Conservation (phyloP, 2,797 vertebrate species). For the Lepilemur septentrionalis region DNA sequence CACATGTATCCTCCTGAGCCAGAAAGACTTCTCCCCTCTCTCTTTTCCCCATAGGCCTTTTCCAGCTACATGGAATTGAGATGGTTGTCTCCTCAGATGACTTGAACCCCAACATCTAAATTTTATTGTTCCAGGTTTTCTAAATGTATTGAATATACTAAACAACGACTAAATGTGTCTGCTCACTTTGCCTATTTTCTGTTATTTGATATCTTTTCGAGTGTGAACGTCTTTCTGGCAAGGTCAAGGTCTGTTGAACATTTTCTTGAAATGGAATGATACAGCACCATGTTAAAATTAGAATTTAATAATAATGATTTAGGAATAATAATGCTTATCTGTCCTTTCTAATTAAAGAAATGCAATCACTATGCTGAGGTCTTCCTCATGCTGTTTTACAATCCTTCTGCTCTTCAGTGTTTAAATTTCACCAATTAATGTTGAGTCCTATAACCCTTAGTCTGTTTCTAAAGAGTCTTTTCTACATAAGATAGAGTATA, state of each 20-base stretch:
- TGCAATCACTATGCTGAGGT: neutral
- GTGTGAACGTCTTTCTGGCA: neutral
- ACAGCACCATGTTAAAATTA: neutral
- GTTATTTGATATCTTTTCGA: neutral
- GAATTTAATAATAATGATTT: neutral
- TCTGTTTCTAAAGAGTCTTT: slow-evolving; percentile 6
- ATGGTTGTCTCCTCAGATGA: neutral
- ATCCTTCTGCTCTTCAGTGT: neutral
- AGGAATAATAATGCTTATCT: neutral
- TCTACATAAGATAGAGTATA: neutral
- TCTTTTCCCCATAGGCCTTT: neutral
- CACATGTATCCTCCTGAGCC: neutral
- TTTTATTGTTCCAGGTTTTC: neutral
- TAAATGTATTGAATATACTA: neutral
- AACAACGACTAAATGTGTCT: neutral
- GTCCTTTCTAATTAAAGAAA: slow-evolving; percentile 26
- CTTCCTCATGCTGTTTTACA: neutral
- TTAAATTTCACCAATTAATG: slow-evolving; percentile 43
- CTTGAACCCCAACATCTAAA: neutral
- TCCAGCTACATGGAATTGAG: neutral
- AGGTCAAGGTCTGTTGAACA: neutral
- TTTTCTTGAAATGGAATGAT: neutral
- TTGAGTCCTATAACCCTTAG: neutral
- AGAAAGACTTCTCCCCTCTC: neutral
- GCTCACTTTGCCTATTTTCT: neutral